Conservation (phyloP, 2,797 vertebrate genomes). For the Jordanella pulchra region DNA sequence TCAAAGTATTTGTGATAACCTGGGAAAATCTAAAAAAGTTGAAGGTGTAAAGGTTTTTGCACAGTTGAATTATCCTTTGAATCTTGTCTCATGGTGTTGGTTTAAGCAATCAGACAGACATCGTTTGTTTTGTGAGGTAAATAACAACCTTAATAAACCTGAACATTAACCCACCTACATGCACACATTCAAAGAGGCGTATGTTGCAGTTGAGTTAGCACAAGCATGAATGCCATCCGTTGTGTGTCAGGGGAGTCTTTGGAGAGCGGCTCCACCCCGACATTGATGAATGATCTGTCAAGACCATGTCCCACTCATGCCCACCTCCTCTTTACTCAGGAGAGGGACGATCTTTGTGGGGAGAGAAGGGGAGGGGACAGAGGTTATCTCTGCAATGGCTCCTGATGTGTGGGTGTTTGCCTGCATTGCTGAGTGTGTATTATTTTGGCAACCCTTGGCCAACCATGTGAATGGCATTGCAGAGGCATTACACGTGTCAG, state of each 20-base stretch:
- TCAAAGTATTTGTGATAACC: not conserved
- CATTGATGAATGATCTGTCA: constrained; percentile 83
- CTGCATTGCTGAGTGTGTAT: constrained; percentile 45
- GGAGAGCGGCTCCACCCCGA: constrained; percentile 60
- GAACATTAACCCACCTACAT: constrained; percentile 24
- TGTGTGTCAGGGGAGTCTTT: constrained; percentile 61
- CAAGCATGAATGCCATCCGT: constrained; percentile 53
- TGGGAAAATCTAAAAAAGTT: not conserved
- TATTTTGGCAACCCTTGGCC: constrained; percentile 45
- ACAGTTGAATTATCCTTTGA: not conserved
- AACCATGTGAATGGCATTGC: constrained; percentile 38
- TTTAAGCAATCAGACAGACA: not conserved
- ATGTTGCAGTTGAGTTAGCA: constrained; percentile 50
- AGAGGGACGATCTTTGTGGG: constrained; percentile 46
- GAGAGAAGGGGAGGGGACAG: not conserved
- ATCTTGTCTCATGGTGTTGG: not conserved
- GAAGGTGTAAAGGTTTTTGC: not conserved
- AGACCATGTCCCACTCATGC: constrained; percentile 61
- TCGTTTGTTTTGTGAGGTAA: not conserved
- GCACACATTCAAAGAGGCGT: constrained; percentile 37
- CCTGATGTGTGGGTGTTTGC: constrained; percentile 23
- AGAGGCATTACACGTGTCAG: constrained; percentile 64
- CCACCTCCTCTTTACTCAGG: constrained; percentile 66
- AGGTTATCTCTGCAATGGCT: constrained; percentile 54
- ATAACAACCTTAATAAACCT: constrained; percentile 45